Conservation (phyloP, 1,140 invertebrate genomes). For the Diploscapter pachys region DNA sequence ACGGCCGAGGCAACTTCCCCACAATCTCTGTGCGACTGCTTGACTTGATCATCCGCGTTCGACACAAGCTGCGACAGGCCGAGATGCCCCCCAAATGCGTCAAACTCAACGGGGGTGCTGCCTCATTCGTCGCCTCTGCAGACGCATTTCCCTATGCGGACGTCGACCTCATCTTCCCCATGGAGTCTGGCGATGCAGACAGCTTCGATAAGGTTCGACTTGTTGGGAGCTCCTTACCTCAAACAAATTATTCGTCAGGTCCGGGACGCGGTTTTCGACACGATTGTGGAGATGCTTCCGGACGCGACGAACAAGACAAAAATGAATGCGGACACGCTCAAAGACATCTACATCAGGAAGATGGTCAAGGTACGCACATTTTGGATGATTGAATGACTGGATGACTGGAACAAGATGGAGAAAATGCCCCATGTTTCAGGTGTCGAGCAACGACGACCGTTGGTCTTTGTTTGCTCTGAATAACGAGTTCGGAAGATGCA, state of each 20-base stretch:
- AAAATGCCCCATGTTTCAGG: conserved; percentile 6
- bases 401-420: background rate
- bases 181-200: conserved; percentile 77
- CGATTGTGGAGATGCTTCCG: conserved; percentile 86
- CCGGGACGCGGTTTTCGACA: conserved; percentile 75
- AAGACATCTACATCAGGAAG: conserved; percentile 97
- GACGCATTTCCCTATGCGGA: conserved; percentile 84
- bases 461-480: conserved; percentile 97
- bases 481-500: conserved; percentile 70
- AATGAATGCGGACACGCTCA: conserved; percentile 85
- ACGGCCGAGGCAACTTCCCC: conserved; percentile 96
- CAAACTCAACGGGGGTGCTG: conserved; percentile 95
- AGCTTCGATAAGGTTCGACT: conserved; percentile 70
- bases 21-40: conserved; percentile 86
- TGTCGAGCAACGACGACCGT: conserved; percentile 68
- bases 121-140: conserved; percentile 84
- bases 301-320: conserved; percentile 82
- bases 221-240: too few species aligned
- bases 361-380: conserved; percentile 90
- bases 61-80: conserved; percentile 50
- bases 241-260: too few species aligned
- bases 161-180: conserved; percentile 94
- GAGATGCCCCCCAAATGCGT: conserved; percentile 81
- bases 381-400: background rate
- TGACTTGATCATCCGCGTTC: conserved; percentile 73